Evolutionary conservation across 2,888 invertebrate species (phyloP).

Genomic region (Hirtodrosophila duncani): DNA sequence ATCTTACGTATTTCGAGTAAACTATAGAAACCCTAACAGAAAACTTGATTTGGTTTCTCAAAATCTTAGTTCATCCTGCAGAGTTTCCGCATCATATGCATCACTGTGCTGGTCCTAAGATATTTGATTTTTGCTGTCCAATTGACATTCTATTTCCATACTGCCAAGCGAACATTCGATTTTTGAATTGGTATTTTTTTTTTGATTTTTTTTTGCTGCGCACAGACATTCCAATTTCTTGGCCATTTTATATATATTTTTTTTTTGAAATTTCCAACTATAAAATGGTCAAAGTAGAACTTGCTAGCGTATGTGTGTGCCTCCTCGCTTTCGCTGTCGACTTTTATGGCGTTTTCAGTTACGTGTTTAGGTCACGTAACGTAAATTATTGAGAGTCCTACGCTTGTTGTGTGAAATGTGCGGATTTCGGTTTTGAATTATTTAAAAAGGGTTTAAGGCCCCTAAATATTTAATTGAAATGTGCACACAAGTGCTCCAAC

Average conservation of each 20-base stretch:
- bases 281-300: not conserved
- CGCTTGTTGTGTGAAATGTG: conserved; percentile 45
- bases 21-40: too few relatives aligned
- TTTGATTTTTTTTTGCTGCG: too few relatives aligned
- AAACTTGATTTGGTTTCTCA: too few relatives aligned
- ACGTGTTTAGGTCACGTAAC: conserved; percentile 42
- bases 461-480: conserved; percentile 57
- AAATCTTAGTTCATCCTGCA: too few relatives aligned
- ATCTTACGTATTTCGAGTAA: too few relatives aligned
- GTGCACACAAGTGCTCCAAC: conserved; percentile 5
- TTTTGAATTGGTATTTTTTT: conserved; percentile 27
- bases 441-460: conserved; percentile 33
- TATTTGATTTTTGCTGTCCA: conserved; percentile 5
- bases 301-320: not conserved
- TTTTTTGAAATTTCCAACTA: conserved; percentile 17
- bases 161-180: too few relatives aligned
- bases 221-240: too few relatives aligned
- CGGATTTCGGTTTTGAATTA: conserved; percentile 50
- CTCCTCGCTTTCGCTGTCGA: conserved; percentile 5
- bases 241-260: too few relatives aligned
- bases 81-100: too few relatives aligned
- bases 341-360: conserved; percentile 15
- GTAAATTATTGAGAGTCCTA: conserved; percentile 47
- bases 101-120: too few relatives aligned
- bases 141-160: conserved; percentile 34